phyloP scores from a whole-genome alignment of 2,797 vertebrate species.

The Cyclura pinguis region DNA sequence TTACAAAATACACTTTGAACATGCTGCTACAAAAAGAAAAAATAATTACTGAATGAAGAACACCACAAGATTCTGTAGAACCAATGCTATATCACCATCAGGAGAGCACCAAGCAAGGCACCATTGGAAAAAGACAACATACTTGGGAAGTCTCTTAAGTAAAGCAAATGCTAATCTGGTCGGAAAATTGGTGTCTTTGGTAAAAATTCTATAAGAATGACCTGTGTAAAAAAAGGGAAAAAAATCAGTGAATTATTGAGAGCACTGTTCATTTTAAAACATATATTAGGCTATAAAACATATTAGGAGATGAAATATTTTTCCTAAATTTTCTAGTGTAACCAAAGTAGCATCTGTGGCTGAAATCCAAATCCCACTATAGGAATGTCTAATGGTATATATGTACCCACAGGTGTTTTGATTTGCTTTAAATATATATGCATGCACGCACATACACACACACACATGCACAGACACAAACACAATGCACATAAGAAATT shows the following conservation, averaged over 20 bases:
- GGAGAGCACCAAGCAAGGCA: constrained; percentile 91
- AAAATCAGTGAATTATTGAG: constrained; percentile 51
- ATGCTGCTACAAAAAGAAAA: constrained; percentile 67
- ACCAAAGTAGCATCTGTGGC: neutral
- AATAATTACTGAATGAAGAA: constrained; percentile 58
- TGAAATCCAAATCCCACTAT: neutral
- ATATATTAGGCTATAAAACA: neutral
- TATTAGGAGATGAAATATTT: neutral
- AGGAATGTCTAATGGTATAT: neutral
- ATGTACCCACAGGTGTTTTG: neutral
- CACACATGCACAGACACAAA: neutral
- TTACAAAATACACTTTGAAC: constrained; percentile 80
- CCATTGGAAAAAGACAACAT: constrained; percentile 88
- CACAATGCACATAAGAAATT: constrained; percentile 25
- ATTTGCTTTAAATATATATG: constrained; percentile 27
- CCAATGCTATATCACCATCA: constrained; percentile 82
- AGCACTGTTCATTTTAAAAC: constrained; percentile 7
- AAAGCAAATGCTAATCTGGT: constrained; percentile 90
- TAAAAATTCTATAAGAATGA: constrained; percentile 99
- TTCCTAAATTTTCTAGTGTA: constrained; percentile 30
- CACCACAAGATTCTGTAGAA: constrained; percentile 83
- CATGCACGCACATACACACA: no score
- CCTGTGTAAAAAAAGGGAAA: constrained; percentile 82
- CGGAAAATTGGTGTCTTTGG: constrained; percentile 99
- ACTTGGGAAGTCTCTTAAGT: constrained; percentile 84